Evolutionary conservation across 2,888 invertebrate genomes (phyloP), one percentile per base, ranked within the genome.

Genomic region (Chrysomela aeneicollis): DNA sequence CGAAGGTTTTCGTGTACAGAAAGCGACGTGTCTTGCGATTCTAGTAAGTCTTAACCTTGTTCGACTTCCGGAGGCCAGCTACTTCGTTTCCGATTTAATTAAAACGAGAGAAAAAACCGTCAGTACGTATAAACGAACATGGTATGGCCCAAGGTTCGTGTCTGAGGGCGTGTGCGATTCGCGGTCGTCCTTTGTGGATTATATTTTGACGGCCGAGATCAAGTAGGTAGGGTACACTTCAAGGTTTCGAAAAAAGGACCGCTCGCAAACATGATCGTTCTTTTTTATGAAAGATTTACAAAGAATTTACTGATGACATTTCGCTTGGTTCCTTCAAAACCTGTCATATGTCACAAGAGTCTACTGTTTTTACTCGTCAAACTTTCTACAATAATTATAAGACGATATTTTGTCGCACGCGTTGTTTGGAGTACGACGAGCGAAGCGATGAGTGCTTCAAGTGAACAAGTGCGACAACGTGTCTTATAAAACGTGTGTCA

Each of bases 21-120:
- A 10, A 3, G 9, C 35, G 35, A 35, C 8, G 22, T 26, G 62
- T 49, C 30, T 66, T 54, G 57, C 50, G 61, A 60, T 68, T 63
- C 61, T 64, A 63, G 59, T 61, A 68, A 65, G 72, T 66, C 68
- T 59, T 70, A 73, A 70, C 78, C 78, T 78, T 75, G 78, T 77
- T 73, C 77, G 76, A 78, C 74, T 78, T 78, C 78, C 78, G 77
- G 78, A 78, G 78, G 78, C 75, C 78, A 76, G 71, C 78, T 70
- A 73, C 76, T 78, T 74, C 68, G 76, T 77, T 78, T 78, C 78
- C 78, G 78, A 78, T 78, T 78, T 74, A 75, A 78, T 78, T 77
- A 76, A 74, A 76, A 73, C 63, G 57, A 67, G 65, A 64, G 53
- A 63, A 59, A 59, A 64, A 69, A 67, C 63, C 64, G 62, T 64